Percentiles rank a stretch among this genome's conserved stretches.
phyloP scores from a whole-genome alignment of 2,113 vertebrate genomes.

The Picathartes gymnocephalus region DNA sequence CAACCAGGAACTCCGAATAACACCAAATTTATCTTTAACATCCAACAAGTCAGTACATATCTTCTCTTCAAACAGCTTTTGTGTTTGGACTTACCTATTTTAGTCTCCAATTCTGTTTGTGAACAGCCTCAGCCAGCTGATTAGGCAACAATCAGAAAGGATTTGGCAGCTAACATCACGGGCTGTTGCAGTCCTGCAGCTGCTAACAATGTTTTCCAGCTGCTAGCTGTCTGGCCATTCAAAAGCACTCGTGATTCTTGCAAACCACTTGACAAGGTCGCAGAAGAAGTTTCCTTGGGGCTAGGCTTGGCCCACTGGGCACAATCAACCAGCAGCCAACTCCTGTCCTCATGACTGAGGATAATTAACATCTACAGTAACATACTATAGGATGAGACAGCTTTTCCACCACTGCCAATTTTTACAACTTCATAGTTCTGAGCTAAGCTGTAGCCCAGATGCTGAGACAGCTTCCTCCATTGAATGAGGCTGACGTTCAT shows the following conservation, averaged over 20 bases:
- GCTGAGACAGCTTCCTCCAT: neutral
- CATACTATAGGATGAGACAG: neutral
- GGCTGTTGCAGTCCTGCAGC: neutral
- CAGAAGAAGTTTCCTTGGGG: neutral
- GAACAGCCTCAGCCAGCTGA: neutral
- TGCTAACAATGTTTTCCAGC: constrained; percentile 38
- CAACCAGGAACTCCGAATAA: neutral
- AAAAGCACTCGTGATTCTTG: neutral
- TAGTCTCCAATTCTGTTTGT: neutral
- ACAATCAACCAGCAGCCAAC: neutral
- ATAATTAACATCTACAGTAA: neutral
- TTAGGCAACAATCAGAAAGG: constrained; percentile 26
- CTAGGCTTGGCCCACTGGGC: neutral
- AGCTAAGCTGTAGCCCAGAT: neutral
- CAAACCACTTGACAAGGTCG: neutral
- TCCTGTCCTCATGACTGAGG: neutral
- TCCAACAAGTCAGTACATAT: neutral
- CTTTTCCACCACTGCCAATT: neutral
- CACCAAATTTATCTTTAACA: neutral
- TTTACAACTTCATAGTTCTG: neutral
- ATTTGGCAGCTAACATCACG: neutral
- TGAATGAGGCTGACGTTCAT: neutral
- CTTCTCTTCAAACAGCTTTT: neutral
- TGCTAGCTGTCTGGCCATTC: constrained; percentile 20
- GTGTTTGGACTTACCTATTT: neutral